Percentiles rank a stretch among this genome's conserved stretches.
Evolutionary conservation across 2,888 invertebrate species (phyloP).

Genomic region (Archips xylosteana): DNA sequence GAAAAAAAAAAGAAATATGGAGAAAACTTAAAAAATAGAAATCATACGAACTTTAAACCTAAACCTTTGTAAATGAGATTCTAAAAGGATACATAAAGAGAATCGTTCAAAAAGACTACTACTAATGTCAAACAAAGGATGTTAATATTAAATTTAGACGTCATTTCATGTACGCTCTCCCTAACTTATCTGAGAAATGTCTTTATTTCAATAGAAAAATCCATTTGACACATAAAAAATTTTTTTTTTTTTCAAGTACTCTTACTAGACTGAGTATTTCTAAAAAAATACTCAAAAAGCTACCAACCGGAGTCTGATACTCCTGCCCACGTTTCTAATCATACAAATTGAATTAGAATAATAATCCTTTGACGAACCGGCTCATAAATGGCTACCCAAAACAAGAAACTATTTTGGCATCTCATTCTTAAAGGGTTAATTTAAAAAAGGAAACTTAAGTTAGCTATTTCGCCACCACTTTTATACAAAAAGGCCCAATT

Average conservation of each 20-base stretch:
- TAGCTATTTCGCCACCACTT: not conserved
- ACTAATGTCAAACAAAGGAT: not conserved
- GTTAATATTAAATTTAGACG: not conserved
- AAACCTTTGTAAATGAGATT: slow-evolving; percentile 4
- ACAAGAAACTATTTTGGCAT: not conserved
- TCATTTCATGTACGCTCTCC: not conserved
- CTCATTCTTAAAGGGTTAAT: slow-evolving; percentile 4
- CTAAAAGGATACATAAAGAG: not conserved
- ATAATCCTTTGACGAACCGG: not conserved
- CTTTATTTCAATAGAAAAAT: slow-evolving; percentile 2
- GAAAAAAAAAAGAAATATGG: too few species aligned
- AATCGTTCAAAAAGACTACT: not conserved
- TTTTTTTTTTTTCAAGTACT: not conserved
- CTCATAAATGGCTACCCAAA: not conserved
- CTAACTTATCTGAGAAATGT: not conserved
- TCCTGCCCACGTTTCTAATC: not conserved
- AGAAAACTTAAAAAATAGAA: not conserved
- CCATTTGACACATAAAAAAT: not conserved
- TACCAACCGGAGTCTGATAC: not conserved
- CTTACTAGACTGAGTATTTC: not conserved
- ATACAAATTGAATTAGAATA: not conserved
- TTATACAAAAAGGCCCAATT: too few species aligned
- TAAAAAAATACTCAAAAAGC: not conserved
- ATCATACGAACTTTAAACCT: not conserved
- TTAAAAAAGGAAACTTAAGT: not conserved